Evolutionary conservation across 2,113 vertebrate species (phyloP), one percentile per base, ranked within the genome.

Genomic region (Callipepla squamata): DNA sequence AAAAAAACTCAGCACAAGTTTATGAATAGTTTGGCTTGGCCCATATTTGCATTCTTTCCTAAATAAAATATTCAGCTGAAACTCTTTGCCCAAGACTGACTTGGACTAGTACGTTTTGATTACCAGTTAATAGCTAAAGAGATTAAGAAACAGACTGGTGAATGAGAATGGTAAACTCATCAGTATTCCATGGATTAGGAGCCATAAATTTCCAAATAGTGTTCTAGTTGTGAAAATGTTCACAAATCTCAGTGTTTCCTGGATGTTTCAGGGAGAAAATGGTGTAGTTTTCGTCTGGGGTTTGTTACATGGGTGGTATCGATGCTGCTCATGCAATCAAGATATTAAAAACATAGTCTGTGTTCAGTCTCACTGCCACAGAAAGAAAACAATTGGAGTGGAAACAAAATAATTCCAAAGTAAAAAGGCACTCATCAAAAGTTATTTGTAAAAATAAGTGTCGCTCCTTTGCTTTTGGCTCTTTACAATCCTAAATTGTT

Each of bases 21-120:
- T 87, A 95, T 85, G 92, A 93, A 83, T 93, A 90, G 85, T 86
- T 90, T 94, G 68, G 14, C 80, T 95, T 88, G 90, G 76, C 73
- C 85, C 76, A 96, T 86, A 95, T 96, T 78, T 86, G 22, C 13
- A 63, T 80, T 86, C 28, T 90, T 93, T 45, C 38, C 57, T 75
- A 80, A 95, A 93, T 78, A 93, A 96, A 92, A 59, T 17, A 76
- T 21, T 72, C 40, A 63, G 25, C 38, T 7, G 5, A 77, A 94
- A 66, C 22, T 47, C 90, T 92, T 90, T 93, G 28, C 32, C 38
- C 26, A 47, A 72, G 18, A 59, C 13, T 50, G 38, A 25, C 4
- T 44, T 67, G 25, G 40, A 30, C 23, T 74, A 13, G 45, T 67
- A 12, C 0, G 1, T 32, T 70, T 62, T 83, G 13, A 32, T 51